These are phyloP conservation scores for Corticium candelabrum DNA, from an alignment of 37 sponge, comb jelly and placozoan species.

Conservation along the genomic window DNA sequence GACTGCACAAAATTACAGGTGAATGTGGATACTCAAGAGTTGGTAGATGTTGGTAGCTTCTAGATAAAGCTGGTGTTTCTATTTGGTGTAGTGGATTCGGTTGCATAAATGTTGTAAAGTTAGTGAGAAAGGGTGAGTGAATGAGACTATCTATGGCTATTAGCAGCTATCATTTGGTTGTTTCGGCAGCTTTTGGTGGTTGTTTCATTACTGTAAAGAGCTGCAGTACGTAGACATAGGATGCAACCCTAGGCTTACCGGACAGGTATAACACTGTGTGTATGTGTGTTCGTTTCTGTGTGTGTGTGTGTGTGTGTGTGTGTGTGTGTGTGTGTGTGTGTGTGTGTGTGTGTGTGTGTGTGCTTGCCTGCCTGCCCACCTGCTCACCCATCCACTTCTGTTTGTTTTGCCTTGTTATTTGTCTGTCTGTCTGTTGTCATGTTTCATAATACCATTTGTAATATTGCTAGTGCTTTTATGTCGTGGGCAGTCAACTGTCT, in stretches of 20 bases:
- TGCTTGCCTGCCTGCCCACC: too few species aligned
- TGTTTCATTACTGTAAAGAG: background rate
- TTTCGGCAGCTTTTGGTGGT: background rate
- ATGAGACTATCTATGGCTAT: background rate
- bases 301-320: too few species aligned
- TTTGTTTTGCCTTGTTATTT: too few species aligned
- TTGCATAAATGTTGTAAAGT: background rate
- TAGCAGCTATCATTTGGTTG: background rate
- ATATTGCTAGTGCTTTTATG: background rate
- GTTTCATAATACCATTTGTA: too few species aligned
- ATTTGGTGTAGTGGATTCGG: background rate
- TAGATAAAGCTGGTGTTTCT: too few species aligned
- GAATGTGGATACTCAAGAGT: too few species aligned
- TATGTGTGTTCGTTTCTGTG: too few species aligned
- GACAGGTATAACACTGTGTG: background rate
- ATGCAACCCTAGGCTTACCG: background rate
- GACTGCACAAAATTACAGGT: background rate
- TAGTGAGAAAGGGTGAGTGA: background rate
- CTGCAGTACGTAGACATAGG: background rate
- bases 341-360: too few species aligned
- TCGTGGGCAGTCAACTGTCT: background rate
- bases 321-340: too few species aligned
- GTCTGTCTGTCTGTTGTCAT: too few species aligned
- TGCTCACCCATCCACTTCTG: too few species aligned
- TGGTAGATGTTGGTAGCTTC: too few species aligned